phyloP scores from a whole-genome alignment of 2,797 vertebrate species.

The Ctenopoma kingsleyae region DNA sequence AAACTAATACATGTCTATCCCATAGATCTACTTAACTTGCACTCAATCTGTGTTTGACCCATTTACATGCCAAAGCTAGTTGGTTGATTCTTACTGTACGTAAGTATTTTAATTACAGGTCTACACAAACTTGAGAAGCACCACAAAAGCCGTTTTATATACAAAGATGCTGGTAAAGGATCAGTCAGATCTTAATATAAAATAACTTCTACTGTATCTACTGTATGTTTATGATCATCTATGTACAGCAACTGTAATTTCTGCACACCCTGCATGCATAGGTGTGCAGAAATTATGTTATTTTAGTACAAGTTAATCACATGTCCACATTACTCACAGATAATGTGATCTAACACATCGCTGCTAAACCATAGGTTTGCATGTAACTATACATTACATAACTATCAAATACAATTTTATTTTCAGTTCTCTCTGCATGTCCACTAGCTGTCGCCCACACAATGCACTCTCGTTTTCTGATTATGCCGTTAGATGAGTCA shows the following conservation, averaged over 20 bases:
- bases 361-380: not conserved
- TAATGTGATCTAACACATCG: not conserved
- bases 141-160: not conserved
- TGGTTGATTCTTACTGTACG: too few species aligned
- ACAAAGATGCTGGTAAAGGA: not conserved
- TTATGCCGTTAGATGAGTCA: not conserved
- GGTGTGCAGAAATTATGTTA: too few species aligned
- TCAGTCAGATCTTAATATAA: too few species aligned
- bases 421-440: conserved; percentile 36
- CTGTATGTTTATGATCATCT: too few species aligned
- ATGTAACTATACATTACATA: conserved; percentile 50
- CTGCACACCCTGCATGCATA: too few species aligned
- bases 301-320: too few species aligned
- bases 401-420: conserved; percentile 49
- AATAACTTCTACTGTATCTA: too few species aligned
- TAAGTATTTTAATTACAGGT: not conserved
- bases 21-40: conserved; percentile 6
- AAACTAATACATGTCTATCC: conserved; percentile 19
- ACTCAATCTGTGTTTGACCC: conserved; percentile 9
- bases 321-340: not conserved
- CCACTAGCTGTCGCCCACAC: conserved; percentile 48
- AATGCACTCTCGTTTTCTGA: not conserved
- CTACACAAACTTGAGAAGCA: not conserved
- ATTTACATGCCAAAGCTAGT: not conserved
- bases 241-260: not conserved